Evolutionary conservation across 1,140 invertebrate genomes (phyloP).

Genomic region (Papilio helenus): DNA sequence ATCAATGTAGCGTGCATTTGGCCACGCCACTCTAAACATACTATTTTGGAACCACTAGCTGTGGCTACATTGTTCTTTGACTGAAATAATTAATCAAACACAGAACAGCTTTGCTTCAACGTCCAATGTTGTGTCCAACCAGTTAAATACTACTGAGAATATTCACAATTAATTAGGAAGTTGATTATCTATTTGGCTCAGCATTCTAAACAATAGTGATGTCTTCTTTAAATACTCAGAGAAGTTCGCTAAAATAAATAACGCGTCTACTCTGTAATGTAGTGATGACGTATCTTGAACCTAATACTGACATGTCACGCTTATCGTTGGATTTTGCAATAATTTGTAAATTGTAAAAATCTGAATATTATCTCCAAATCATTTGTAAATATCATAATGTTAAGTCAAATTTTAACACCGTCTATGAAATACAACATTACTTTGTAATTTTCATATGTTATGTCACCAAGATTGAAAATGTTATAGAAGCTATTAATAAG

Average conservation of each 20-base stretch:
- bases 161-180: slow-evolving; percentile 5
- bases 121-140: slow-evolving; percentile 1
- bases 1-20: slow-evolving; percentile 77
- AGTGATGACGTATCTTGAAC: too few species aligned
- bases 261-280: neutral
- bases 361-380: neutral
- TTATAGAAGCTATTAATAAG: neutral
- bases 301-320: neutral
- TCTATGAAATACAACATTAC: neutral
- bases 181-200: slow-evolving; percentile 15
- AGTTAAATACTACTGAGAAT: neutral
- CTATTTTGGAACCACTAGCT: slow-evolving; percentile 35
- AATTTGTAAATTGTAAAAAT: neutral
- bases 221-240: neutral
- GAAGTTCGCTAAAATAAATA: neutral
- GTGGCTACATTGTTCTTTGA: slow-evolving; percentile 37
- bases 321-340: neutral
- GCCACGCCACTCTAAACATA: slow-evolving; percentile 61
- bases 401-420: neutral
- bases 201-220: neutral
- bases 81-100: slow-evolving; percentile 35
- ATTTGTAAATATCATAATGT: neutral
- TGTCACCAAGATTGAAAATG: neutral
- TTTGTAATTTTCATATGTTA: neutral
- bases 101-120: slow-evolving; percentile 5